Evolutionary conservation across 2,113 vertebrate genomes (phyloP), one percentile per base, ranked within the genome.

Genomic region (Nesoenas mayeri): DNA sequence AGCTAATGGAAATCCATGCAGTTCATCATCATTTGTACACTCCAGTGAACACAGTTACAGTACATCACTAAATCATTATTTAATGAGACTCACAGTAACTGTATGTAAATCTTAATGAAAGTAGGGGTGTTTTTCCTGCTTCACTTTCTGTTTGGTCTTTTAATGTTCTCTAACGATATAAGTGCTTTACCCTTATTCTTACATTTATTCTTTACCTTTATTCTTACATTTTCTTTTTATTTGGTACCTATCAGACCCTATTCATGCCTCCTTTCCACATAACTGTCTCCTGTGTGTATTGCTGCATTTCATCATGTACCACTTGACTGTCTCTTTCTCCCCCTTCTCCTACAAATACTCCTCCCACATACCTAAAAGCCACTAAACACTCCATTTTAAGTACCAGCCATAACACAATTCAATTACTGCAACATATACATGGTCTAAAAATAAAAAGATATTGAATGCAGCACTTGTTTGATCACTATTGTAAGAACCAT

Each of bases 381-480:
- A 54, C 62, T 73, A 29, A 77, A 80, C 3, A 54, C 31, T 51
- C 67, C 38, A 62, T 3, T 2, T 47, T 20, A 93, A 78, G 25
- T 53, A 91, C 5, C 34, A 86, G 20, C 4, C 6, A 4, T 22
- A 14, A 80, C 29, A 88, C 6, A 78, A 54, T 20, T 78, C 51
- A 86, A 47, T 84, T 74, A 78, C 7, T 73, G 15, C 73, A 90
- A 50, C 18, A 60, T 10, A 91, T 1, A 78, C 3, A 19, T 6
- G 6, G 21, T 67, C n/a, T 48, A 83, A 72, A 88, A 78, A 53
- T 11, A 69, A 65, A 65, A 78, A 53, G 6, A 28, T 8, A 77
- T 38, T 38, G 38, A 38, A 38, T 12, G 17, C 2, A 62, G 19
- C 1, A 18, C 32, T 73, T 60, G 2, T 47, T 81, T 0, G 0